phyloP scores from a whole-genome alignment of 2,113 vertebrate species.

The Gnathonemus echidnorhynchus region DNA sequence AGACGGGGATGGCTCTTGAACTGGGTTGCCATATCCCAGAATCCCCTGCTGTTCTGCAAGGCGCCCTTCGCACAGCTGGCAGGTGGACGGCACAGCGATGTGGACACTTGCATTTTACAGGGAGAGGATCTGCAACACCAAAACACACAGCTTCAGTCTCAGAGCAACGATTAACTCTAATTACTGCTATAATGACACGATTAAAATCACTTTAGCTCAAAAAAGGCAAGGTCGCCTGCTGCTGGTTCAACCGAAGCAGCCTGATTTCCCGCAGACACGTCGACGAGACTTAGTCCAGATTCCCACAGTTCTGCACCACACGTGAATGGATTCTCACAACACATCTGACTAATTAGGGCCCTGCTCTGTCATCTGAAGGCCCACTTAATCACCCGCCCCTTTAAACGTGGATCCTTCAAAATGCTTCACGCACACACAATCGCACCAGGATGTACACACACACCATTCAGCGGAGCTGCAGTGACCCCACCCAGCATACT shows the following conservation, averaged over 20 bases:
- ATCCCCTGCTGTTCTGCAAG: background rate
- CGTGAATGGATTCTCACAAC: background rate
- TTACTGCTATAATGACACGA: background rate
- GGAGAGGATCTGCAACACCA: background rate
- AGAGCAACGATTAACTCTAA: background rate
- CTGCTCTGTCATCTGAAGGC: background rate
- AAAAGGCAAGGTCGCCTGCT: background rate
- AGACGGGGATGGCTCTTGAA: background rate
- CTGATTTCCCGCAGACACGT: background rate
- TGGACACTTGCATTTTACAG: background rate
- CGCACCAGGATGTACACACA: background rate
- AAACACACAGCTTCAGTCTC: background rate
- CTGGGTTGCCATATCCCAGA: background rate
- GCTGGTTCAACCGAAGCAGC: background rate
- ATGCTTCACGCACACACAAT: background rate
- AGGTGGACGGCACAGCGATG: background rate
- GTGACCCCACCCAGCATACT: background rate
- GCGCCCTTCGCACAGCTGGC: background rate
- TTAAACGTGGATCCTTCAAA: background rate
- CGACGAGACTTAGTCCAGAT: background rate
- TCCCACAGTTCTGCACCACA: background rate
- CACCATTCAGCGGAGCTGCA: background rate
- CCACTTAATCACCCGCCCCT: background rate
- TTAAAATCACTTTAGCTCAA: constrained; percentile 3
- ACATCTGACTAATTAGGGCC: background rate